A percentile compares a stretch with the other conserved stretches of the same genome.
These are phyloP conservation scores for Ophthalmolycus amberensis DNA, from an alignment of 2,113 vertebrate genomes.

Conservation along the genomic window DNA sequence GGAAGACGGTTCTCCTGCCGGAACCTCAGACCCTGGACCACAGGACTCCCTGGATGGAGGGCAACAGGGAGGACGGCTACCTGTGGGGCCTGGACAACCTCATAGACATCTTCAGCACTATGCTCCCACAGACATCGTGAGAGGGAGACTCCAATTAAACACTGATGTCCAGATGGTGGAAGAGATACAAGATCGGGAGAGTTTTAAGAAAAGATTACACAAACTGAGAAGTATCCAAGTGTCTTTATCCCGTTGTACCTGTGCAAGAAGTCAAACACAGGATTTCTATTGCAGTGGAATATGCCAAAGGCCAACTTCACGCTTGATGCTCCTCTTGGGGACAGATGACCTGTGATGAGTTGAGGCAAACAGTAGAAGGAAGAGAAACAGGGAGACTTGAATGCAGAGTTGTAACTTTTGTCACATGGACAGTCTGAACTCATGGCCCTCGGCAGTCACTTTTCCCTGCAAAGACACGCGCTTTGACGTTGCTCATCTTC, in stretches of 20 bases:
- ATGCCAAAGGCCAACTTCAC: constrained; percentile 28
- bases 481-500: constrained; percentile 1
- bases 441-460: not conserved
- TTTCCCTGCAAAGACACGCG: constrained; percentile 7
- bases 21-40: constrained; percentile 85
- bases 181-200: not conserved
- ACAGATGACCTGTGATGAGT: not conserved
- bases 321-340: constrained; percentile 10
- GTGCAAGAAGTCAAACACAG: constrained; percentile 16
- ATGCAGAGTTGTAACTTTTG: constrained; percentile 6
- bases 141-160: not conserved
- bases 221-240: constrained; percentile 31
- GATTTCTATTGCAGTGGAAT: constrained; percentile 33
- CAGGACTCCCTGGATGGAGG: constrained; percentile 89
- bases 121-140: constrained; percentile 74
- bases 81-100: constrained; percentile 93
- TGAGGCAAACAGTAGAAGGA: not conserved
- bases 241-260: constrained; percentile 31
- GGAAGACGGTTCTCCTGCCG: constrained; percentile 88
- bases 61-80: constrained; percentile 92
- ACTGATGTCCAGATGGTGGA: not conserved
- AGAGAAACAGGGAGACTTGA: constrained; percentile 11
- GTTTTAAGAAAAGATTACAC: not conserved
- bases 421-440: not conserved
- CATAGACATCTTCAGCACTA: constrained; percentile 82